These are phyloP conservation scores for Drosophila pseudoananassae DNA, from an alignment of 1,140 invertebrate genomes.

Conservation along the genomic window DNA sequence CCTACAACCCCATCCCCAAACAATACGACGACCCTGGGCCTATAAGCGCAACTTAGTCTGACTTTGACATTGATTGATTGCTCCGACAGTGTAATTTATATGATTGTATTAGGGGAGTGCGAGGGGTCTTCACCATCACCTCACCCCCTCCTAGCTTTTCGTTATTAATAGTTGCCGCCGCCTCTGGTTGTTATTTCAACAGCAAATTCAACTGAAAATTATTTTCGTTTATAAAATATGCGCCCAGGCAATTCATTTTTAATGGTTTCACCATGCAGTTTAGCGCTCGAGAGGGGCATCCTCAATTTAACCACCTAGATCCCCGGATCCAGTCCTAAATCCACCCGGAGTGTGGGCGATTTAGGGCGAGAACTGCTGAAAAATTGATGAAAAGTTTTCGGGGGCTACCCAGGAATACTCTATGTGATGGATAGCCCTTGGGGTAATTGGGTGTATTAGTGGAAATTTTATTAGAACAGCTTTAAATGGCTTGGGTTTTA, in stretches of 20 bases:
- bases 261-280: constrained; percentile 59
- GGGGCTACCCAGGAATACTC: constrained; percentile 7
- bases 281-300: constrained; percentile 8
- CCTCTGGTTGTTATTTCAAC: constrained; percentile 73
- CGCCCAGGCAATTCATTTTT: constrained; percentile 71
- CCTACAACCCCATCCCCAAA: constrained; percentile 4
- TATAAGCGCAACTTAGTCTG: constrained; percentile 60
- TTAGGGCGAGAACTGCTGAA: constrained; percentile 19
- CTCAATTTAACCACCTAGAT: constrained; percentile 19
- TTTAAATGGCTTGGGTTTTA: neutral
- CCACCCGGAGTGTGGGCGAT: constrained; percentile 22
- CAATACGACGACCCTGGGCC: constrained; percentile 40
- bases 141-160: constrained; percentile 1
- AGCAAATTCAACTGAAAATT: constrained; percentile 61
- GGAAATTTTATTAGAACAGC: neutral
- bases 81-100: constrained; percentile 75
- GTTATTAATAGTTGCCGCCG: constrained; percentile 71
- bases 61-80: constrained; percentile 80
- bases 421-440: constrained; percentile 5
- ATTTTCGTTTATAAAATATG: constrained; percentile 66
- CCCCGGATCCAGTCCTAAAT: constrained; percentile 40
- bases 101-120: constrained; percentile 70
- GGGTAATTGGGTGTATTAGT: constrained; percentile 3
- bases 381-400: constrained; percentile 36
- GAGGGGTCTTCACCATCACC: constrained; percentile 16